Percentiles rank a stretch among this genome's conserved stretches.
Evolutionary conservation across 2,888 invertebrate genomes (phyloP).

Genomic region (Acrocyrtus sp.): DNA sequence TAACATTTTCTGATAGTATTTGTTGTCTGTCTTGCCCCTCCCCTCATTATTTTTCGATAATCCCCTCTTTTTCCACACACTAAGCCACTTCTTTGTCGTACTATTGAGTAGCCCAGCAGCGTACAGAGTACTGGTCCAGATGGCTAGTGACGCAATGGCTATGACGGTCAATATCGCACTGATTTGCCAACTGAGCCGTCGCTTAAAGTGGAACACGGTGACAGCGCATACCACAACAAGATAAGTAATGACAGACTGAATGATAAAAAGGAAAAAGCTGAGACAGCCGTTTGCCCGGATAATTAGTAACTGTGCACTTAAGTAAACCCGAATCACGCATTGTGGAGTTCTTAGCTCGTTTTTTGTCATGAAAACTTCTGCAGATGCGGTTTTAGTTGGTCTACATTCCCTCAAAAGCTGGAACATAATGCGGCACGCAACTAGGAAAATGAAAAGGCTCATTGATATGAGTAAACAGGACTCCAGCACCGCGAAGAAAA

Average conservation of each 20-base stretch:
- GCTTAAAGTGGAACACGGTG: slow-evolving; percentile 3
- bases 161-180: background rate
- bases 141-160: background rate
- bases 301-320: background rate
- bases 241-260: slow-evolving; percentile 18
- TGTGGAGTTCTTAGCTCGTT: slow-evolving; percentile 7
- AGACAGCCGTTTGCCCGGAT: slow-evolving; percentile 2
- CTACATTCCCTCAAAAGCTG: slow-evolving; percentile 31
- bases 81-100: slow-evolving; percentile 8
- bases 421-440: slow-evolving; percentile 15
- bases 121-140: slow-evolving; percentile 12
- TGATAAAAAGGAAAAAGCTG: slow-evolving; percentile 4
- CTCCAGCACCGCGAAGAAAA: background rate
- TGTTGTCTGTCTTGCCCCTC: background rate
- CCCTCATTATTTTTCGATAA: no score
- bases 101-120: slow-evolving; percentile 6
- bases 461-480: slow-evolving; percentile 4
- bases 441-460: slow-evolving; percentile 12
- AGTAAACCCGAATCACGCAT: slow-evolving; percentile 9
- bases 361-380: slow-evolving; percentile 18
- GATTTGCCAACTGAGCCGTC: slow-evolving; percentile 21
- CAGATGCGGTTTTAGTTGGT: slow-evolving; percentile 4
- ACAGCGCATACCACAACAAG: slow-evolving; percentile 18
- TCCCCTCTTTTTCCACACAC: slow-evolving; percentile 13
- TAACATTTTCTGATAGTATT: slow-evolving; percentile 15